Conservation (phyloP, 2,888 invertebrate genomes). For the Norana najaformis region DNA sequence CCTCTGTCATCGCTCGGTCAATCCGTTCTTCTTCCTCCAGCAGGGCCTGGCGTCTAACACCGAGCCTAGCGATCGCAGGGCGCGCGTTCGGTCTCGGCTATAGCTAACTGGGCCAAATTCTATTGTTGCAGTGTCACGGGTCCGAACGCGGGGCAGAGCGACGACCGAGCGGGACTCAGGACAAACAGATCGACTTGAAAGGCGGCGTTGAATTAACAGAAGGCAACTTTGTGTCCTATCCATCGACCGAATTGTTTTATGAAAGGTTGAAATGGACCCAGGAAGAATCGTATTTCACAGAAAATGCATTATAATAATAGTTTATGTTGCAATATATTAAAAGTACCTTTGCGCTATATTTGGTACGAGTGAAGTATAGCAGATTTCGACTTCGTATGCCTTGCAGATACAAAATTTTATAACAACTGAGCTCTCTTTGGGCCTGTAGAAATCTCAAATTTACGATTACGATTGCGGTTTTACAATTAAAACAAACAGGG, state of each 20-base stretch:
- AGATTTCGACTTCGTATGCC: neutral
- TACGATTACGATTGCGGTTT: too few relatives aligned
- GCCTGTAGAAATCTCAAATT: too few relatives aligned
- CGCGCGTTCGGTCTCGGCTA: neutral
- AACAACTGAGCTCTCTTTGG: too few relatives aligned
- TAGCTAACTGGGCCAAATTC: neutral
- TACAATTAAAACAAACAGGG: too few relatives aligned
- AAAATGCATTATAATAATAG: neutral
- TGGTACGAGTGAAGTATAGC: neutral
- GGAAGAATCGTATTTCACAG: neutral
- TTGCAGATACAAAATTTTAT: too few relatives aligned
- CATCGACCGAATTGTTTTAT: neutral
- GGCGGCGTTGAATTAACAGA: conserved; percentile 1
- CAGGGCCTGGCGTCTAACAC: too few relatives aligned
- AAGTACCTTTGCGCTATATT: neutral
- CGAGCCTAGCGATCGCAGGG: too few relatives aligned
- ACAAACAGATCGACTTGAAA: neutral
- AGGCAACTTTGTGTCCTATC: too few relatives aligned
- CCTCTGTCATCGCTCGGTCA: neutral
- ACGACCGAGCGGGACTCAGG: too few relatives aligned
- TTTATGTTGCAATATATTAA: neutral
- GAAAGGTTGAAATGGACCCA: neutral
- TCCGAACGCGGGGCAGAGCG: too few relatives aligned
- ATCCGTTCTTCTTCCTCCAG: neutral
- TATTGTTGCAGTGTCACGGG: neutral